Base-by-base conservation (phyloP, 2,888 invertebrate species). In the Pyrrhosoma nymphula region DNA sequence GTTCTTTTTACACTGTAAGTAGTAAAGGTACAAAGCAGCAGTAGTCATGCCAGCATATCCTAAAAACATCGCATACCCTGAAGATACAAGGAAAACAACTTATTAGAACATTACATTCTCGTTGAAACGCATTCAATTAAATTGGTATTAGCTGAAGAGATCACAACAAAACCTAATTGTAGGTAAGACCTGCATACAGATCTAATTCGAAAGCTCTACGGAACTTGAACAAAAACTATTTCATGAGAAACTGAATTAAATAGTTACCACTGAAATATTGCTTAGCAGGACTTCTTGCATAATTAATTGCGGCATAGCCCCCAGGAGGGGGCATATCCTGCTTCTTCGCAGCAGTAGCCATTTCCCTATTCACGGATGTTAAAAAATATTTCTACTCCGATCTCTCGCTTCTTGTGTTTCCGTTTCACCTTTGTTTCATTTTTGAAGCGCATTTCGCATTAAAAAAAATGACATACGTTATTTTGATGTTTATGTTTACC, bases 241-340 rank as follows among this genome's bases (percentile, higher is more conserved):
- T 0, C 35, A 75, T 12, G 60, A 60, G 82, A 82, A 82, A 82
- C 14, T 6, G 26, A 3, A 82, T 82, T 30, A 8, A 0, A 35
- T 96, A 96, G 97, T 97, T 97, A 98, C 98, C 98, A 96, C 97
- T 97, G 96, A 98, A 98, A 96, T 97, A 98, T 95, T 97, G 97
- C 97, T 97, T 98, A n/a, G 98, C 98, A 63, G 98, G 98, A 90
- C 98, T 97, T 96, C 99, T 97, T 96, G 98, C 97, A 96, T 97
- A 98, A 91, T 97, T 97, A 96, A 99, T 98, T 39, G 98, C 98
- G 96, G 98, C 97, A 97, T 99, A 99, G 96, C 99, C 99, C 96
- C 99, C 99, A 95, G 98, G 97, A 96, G 99, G 99, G 96, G 99
- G 99, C 98, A 99, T 97, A 97, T 99, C 99, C 97, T 99, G 99